Conservation (phyloP, 2,888 invertebrate species). For the Xanthia icteritia region DNA sequence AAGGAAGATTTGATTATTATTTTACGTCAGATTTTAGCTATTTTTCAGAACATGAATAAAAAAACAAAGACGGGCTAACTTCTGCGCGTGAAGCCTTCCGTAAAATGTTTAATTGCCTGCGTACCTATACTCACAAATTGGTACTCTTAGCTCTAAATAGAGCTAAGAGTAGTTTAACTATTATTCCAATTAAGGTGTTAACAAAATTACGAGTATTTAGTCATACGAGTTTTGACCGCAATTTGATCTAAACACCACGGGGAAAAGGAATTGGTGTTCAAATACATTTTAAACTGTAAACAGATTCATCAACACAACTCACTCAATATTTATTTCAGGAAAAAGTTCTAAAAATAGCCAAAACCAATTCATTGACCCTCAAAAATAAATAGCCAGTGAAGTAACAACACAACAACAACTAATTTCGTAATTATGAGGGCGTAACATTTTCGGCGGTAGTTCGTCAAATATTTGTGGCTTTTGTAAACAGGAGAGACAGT, state of each 20-base stretch:
- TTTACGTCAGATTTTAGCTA: neutral
- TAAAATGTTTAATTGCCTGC: neutral
- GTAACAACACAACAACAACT: slow-evolving; percentile 28
- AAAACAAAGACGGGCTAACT: too few species aligned
- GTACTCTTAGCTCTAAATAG: neutral
- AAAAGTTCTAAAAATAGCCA: slow-evolving; percentile 18
- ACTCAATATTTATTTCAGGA: slow-evolving; percentile 7
- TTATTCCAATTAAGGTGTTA: neutral
- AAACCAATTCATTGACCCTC: slow-evolving; percentile 10
- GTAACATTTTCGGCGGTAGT: slow-evolving; percentile 44
- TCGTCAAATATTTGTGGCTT: slow-evolving; percentile 55
- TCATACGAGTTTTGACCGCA: too few species aligned
- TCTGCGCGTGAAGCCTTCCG: too few species aligned
- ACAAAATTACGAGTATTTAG: neutral
- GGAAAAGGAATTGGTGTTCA: neutral
- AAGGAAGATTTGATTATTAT: too few species aligned
- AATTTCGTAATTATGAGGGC: slow-evolving; percentile 47
- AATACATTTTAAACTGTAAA: neutral
- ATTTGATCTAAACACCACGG: neutral
- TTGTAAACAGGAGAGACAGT: slow-evolving; percentile 35
- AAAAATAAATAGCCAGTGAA: slow-evolving; percentile 20
- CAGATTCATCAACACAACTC: neutral
- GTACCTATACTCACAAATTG: neutral
- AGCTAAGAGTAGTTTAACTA: neutral
- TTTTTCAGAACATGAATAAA: neutral